Evolutionary conservation across 1,140 invertebrate species (phyloP), one percentile per base, ranked within the genome.

Genomic region (Atta cephalotes): DNA sequence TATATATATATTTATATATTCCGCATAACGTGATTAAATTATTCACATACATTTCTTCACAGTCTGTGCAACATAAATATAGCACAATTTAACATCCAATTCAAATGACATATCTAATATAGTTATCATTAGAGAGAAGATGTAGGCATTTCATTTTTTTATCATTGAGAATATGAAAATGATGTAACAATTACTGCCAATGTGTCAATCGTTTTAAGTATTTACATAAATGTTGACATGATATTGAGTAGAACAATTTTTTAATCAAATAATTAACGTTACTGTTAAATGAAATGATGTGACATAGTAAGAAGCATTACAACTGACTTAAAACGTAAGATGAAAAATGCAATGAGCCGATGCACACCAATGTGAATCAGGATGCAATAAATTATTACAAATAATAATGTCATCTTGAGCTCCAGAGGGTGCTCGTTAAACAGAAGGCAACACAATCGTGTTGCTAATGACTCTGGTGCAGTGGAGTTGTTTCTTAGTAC

Each of bases 331-430:
- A 53, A 68, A 62, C 35, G 35, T 65, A 21, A 70, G 58, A 18
- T 25, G 68, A 53, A 28, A 85, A 85, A 85, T 35, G 31, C 65
- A 28, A 60, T 45, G 35, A 45, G 16, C 49, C 21, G 49, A 78
- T 81, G 21, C 35, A 56, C 87, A n/a, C 51, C 12, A 16, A 70
- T 25, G 16, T 21, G 31, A 53, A 77, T 77, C 66, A 45, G 28
- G 62, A 90, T 68, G 70, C 53, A 76, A 90, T 87, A 90, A 85
- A 89, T 89, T 89, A 89, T 89, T 45, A 56, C 79, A 58, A 89
- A 87, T 90, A 87, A 90, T 90, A 89, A 88, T 82, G 72, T 89
- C 88, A 18, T 78, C 79, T 62, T 28, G 18, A 3, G 12, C 31
- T 58, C 68, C 31, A 49, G 70, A 85, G 72, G 78, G 45, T 72